Evolutionary conservation across 2,113 vertebrate genomes (phyloP).

Genomic region (Microcebus lehilahytsara): DNA sequence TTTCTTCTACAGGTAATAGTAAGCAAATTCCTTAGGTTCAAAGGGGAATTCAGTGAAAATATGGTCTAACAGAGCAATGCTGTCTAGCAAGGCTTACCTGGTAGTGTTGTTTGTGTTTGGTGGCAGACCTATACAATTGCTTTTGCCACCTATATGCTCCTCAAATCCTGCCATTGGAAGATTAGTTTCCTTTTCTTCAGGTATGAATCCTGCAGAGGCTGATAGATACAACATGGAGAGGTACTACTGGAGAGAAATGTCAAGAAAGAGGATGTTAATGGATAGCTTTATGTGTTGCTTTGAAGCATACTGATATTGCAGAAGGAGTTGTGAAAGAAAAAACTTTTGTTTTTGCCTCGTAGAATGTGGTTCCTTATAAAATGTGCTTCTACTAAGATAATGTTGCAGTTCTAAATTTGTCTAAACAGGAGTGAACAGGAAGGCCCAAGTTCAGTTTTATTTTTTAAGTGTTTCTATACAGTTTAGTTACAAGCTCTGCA

Average conservation of each 20-base stretch:
- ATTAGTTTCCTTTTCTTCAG: constrained; percentile 21
- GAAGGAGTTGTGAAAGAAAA: constrained; percentile 2
- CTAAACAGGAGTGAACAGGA: neutral
- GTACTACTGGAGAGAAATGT: constrained; percentile 28
- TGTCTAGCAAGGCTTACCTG: neutral
- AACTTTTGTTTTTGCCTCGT: constrained; percentile 11
- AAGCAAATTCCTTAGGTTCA: constrained; percentile 78
- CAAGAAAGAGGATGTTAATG: constrained; percentile 1
- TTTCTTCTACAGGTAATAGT: constrained; percentile 62
- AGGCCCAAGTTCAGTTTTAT: neutral
- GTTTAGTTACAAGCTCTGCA: neutral
- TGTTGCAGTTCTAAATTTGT: neutral
- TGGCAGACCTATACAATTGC: neutral
- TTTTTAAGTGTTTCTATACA: neutral
- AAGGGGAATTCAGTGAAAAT: constrained; percentile 74
- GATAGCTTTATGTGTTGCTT: constrained; percentile 48
- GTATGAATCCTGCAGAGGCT: neutral
- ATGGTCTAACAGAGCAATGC: constrained; percentile 41
- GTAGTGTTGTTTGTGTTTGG: neutral
- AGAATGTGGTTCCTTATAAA: neutral
- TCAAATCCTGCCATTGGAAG: neutral
- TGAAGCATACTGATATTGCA: neutral
- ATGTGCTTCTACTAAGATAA: neutral
- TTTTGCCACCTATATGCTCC: neutral
- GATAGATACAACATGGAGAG: neutral